Percentiles rank a stretch among this genome's conserved stretches.
phyloP scores from a whole-genome alignment of 2,888 invertebrate genomes.

The Pollenia angustigena region DNA sequence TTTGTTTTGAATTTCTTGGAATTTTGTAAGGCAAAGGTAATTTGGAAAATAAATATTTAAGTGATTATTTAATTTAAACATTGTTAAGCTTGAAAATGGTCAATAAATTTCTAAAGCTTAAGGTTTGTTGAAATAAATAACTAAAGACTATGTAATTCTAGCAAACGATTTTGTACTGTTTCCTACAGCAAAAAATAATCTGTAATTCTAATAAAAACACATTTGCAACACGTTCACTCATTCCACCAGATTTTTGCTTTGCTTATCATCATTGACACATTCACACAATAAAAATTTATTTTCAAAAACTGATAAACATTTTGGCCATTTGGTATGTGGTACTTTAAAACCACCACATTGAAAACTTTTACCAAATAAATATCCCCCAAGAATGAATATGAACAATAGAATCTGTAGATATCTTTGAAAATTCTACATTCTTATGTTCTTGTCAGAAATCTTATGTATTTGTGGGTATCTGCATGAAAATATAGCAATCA shows the following conservation, averaged over 20 bases:
- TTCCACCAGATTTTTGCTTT: background rate
- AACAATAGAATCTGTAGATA: background rate
- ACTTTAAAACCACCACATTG: background rate
- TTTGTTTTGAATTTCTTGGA: conserved; percentile 6
- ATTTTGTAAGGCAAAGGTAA: no score
- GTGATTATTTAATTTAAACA: no score
- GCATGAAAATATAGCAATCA: conserved; percentile 2
- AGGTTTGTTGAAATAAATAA: no score
- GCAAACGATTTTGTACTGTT: no score
- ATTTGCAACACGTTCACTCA: no score
- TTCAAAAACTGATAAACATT: conserved; percentile 4
- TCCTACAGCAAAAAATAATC: no score
- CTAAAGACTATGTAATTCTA: no score
- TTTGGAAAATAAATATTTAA: no score
- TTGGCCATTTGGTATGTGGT: conserved; percentile 20
- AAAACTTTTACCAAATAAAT: background rate
- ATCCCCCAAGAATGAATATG: background rate
- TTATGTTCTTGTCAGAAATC: background rate
- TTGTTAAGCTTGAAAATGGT: no score
- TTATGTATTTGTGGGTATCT: conserved; percentile 1
- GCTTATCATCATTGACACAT: background rate
- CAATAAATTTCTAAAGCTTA: no score
- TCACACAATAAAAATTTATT: background rate
- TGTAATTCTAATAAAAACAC: no score
- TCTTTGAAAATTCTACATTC: background rate